A percentile compares a stretch with the other conserved stretches of the same genome.
These are phyloP conservation scores for Rattus norvegicus DNA, from an alignment of 2,113 vertebrate species.

Conservation along the genomic window GRCr8 NC_086023.1:165660001-165660500, in stretches of 20 bases:
- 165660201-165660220: background rate
- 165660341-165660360: background rate
- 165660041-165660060: background rate
- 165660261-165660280: background rate
- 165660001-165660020: no score
- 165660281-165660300: background rate
- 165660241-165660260: background rate
- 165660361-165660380: no score
- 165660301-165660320: background rate
- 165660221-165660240: no score
- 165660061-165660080: background rate
- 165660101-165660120: no score
- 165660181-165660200: background rate
- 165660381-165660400: background rate
- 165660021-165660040: background rate
- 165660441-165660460: accelerated
- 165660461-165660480: background rate
- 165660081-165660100: background rate
- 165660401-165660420: background rate
- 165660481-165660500: background rate
- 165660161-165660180: background rate
- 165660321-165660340: background rate
- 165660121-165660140: background rate
- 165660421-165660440: background rate
- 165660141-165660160: background rate